phyloP scores from a whole-genome alignment of 2,113 vertebrate species.

The Cercopithecus mona region DNA sequence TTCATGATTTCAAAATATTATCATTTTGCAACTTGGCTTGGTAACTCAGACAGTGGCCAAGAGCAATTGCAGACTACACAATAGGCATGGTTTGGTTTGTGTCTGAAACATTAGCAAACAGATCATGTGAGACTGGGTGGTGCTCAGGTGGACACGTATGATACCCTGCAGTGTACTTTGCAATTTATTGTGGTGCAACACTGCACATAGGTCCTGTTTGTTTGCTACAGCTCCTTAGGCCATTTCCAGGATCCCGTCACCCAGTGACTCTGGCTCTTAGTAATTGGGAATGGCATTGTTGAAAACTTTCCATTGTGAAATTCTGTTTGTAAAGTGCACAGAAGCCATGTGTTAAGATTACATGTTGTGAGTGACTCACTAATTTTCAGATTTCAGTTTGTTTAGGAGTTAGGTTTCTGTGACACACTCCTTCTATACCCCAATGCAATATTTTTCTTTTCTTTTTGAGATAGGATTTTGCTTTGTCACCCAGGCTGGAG shows the following conservation, averaged over 20 bases:
- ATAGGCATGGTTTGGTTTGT: background rate
- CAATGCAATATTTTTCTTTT: no score
- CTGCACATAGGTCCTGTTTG: background rate
- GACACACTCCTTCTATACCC: background rate
- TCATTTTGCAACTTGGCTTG: background rate
- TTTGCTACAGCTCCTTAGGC: background rate
- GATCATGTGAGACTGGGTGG: background rate
- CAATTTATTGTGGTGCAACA: accelerated
- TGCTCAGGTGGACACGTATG: background rate
- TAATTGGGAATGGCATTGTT: background rate
- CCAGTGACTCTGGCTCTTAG: background rate
- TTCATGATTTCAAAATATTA: constrained; percentile 40
- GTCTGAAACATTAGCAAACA: constrained; percentile 7
- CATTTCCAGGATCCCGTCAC: background rate
- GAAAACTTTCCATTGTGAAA: constrained; percentile 66
- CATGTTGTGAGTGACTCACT: constrained; percentile 24
- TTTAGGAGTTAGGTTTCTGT: background rate
- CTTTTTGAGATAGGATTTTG: no score
- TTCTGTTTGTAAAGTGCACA: constrained; percentile 1
- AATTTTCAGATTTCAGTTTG: constrained; percentile 29
- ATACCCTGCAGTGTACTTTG: accelerated
- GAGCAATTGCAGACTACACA: background rate
- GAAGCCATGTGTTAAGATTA: constrained; percentile 33
- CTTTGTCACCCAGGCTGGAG: no score
- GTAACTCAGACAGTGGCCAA: background rate